These are phyloP conservation scores for Stenolophus ochropezus DNA, from an alignment of 2,888 invertebrate genomes.

Conservation along the genomic window DNA sequence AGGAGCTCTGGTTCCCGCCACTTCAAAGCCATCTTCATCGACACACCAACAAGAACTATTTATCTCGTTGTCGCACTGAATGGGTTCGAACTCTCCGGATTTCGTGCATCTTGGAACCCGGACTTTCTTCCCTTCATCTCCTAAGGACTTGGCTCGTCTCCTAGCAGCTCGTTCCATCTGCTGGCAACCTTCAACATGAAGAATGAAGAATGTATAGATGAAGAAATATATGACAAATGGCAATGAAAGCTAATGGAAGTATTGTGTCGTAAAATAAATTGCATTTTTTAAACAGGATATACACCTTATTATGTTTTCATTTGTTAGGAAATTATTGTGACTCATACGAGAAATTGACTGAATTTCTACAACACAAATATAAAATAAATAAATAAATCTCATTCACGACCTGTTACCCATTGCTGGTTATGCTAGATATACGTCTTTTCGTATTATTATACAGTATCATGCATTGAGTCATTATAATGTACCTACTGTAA, in stretches of 20 bases:
- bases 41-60: conserved; percentile 90
- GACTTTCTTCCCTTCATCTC: conserved; percentile 72
- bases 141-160: conserved; percentile 78
- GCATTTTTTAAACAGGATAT: not conserved
- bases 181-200: conserved; percentile 76
- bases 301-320: conserved; percentile 29
- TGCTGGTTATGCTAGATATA: no score
- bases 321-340: conserved; percentile 31
- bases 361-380: not conserved
- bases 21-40: conserved; percentile 85
- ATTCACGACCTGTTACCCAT: no score
- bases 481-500: no score
- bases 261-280: conserved; percentile 24
- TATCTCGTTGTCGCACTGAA: conserved; percentile 85
- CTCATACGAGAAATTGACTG: not conserved
- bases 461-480: no score
- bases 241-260: conserved; percentile 23
- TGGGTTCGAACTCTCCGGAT: conserved; percentile 83
- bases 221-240: not conserved
- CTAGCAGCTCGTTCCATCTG: conserved; percentile 79
- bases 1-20: conserved; percentile 84
- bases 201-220: not conserved
- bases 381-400: not conserved
- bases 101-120: conserved; percentile 84
- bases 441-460: no score